Evolutionary conservation across 2,113 vertebrate species (phyloP), one percentile per base, ranked within the genome.

Genomic region (Elachura formosa): DNA sequence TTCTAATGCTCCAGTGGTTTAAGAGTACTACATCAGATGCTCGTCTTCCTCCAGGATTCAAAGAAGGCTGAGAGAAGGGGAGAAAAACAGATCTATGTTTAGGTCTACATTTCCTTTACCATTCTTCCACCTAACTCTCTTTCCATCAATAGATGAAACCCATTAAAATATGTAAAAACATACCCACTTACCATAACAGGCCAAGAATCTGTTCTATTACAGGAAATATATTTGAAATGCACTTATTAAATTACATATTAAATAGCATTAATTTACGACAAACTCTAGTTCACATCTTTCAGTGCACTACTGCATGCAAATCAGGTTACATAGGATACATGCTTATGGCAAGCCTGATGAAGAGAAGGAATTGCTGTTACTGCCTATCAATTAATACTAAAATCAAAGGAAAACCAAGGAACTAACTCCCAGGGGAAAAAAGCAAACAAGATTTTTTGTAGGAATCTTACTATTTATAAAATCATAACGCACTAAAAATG

Each of bases 1-100:
- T 98, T 78, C 98, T 97, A 85, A 98, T 93, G 87, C 97, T 98
- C 98, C 98, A 98, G 49, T 98, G 98, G 91, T 98, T 98, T 94
- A 98, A 94, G 59, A 98, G 98, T 19, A 98, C 98, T 51, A 98
- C 88, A 94, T 98, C 98, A 72, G 97, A 98, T 21, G 96, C 77
- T 26, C 97, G 90, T 89, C 97, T 97, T 75, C 97, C 97, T 10
- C 96, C 97, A 55, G 98, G 98, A 96, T 98, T 98, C 96, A 98
- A 95, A 74, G 97, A 98, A 87, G 98, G 98, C 98, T 98, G 61
- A 54, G 62, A 67, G 58, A 68, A 23, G 29, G 14, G 20, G 6
- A 87, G 29, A 83, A 64, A 78, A 63, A 63, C 17, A 41, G 8
- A 41, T 16, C 56, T 33, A 26, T 28, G 40, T 41, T 90, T 92